phyloP scores from a whole-genome alignment of 2,113 vertebrate species.

The Callopanchax toddi region DNA sequence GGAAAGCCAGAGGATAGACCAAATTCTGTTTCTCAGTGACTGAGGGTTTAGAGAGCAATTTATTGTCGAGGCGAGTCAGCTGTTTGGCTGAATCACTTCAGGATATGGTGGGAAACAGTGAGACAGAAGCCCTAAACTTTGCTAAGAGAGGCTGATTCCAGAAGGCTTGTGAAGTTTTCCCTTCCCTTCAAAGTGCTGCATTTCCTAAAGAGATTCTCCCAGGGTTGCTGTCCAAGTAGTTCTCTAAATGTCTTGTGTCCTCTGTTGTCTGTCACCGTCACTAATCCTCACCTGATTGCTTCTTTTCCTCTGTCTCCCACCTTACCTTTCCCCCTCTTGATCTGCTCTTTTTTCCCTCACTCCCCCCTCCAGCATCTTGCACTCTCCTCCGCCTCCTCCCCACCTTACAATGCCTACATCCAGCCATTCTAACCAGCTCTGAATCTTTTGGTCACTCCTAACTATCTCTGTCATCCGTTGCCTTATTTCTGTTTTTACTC shows the following conservation, averaged over 20 bases:
- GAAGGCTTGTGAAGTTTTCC: not conserved
- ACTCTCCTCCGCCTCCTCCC: conserved; percentile 59
- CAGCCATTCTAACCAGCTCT: conserved; percentile 69
- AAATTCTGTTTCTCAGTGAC: not conserved
- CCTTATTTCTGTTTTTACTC: conserved; percentile 56
- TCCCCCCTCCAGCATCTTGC: conserved; percentile 70
- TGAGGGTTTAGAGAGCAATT: conserved; percentile 10
- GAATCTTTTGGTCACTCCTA: conserved; percentile 32
- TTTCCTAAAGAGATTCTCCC: conserved; percentile 11
- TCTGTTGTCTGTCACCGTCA: conserved; percentile 64
- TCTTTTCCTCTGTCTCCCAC: conserved; percentile 68
- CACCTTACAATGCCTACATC: conserved; percentile 71
- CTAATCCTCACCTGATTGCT: conserved; percentile 69
- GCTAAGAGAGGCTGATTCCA: not conserved
- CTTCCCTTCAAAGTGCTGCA: not conserved
- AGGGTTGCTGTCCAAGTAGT: conserved; percentile 10
- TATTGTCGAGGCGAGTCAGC: conserved; percentile 32
- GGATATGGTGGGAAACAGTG: conserved; percentile 8
- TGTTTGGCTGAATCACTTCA: conserved; percentile 13
- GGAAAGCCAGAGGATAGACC: conserved; percentile 29
- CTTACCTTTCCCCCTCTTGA: conserved; percentile 40
- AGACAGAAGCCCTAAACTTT: not conserved
- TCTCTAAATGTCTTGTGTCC: conserved; percentile 33
- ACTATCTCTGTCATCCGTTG: conserved; percentile 39
- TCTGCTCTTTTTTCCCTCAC: conserved; percentile 59